Percentiles rank a stretch among this genome's conserved stretches.
phyloP scores from a whole-genome alignment of 2,113 vertebrate species.

The Actenoides lindsayi region DNA sequence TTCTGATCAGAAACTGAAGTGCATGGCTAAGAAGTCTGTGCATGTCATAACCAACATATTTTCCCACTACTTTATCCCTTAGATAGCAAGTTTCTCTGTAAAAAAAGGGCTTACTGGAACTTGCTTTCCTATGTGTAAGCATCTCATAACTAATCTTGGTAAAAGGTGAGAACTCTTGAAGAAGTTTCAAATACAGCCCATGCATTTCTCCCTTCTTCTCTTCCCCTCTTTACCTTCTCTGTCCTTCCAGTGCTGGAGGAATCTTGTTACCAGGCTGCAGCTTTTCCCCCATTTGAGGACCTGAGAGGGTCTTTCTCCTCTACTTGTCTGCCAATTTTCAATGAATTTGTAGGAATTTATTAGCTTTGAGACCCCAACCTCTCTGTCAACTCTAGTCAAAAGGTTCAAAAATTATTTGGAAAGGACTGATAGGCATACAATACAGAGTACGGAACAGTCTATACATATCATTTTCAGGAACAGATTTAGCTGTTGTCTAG shows the following conservation, averaged over 20 bases:
- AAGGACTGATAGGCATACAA: neutral
- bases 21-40: neutral
- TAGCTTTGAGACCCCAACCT: neutral
- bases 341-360: neutral
- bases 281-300: neutral
- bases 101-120: neutral
- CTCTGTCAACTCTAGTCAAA: neutral
- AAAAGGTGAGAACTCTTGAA: neutral
- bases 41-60: neutral
- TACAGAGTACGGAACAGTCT: neutral
- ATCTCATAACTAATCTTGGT: neutral
- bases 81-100: neutral
- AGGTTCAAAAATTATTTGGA: neutral
- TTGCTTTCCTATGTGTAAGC: neutral
- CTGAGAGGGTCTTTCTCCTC: neutral
- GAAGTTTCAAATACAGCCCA: neutral
- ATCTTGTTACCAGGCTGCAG: neutral
- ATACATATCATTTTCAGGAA: neutral
- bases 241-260: neutral
- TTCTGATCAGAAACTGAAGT: neutral
- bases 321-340: neutral
- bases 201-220: neutral
- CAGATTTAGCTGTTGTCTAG: neutral
- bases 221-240: neutral
- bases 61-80: neutral